Evolutionary conservation across 2,888 invertebrate species (phyloP).

Genomic region (Drosophila stalkeri): DNA sequence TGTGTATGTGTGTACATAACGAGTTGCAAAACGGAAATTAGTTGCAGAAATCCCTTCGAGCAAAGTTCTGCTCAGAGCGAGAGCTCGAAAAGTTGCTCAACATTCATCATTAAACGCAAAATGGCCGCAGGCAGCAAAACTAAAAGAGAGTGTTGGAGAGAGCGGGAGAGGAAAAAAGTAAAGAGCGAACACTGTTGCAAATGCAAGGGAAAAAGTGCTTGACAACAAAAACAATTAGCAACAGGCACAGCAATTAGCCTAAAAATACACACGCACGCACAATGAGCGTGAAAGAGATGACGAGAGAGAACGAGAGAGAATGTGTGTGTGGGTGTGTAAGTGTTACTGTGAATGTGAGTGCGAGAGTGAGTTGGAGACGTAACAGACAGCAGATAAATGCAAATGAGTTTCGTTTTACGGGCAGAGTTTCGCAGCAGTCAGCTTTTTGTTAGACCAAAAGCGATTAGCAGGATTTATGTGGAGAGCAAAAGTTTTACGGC

Average conservation of each 20-base stretch:
- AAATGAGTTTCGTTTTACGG: conserved; percentile 65
- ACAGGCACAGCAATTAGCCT: conserved; percentile 75
- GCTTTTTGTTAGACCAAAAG: conserved; percentile 62
- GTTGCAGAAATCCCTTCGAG: conserved; percentile 53
- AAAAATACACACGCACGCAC: conserved; percentile 31
- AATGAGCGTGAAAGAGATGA: not conserved
- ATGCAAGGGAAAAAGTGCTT: conserved; percentile 53
- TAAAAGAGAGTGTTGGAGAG: conserved; percentile 5
- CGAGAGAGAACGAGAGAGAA: not conserved
- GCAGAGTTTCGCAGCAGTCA: conserved; percentile 62
- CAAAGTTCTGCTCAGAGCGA: not conserved
- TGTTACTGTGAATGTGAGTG: not conserved
- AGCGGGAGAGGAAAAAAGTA: conserved; percentile 18
- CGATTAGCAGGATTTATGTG: conserved; percentile 78
- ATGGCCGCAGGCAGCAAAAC: conserved; percentile 21
- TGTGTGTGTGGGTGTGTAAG: not conserved
- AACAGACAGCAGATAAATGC: conserved; percentile 75
- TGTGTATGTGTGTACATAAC: conserved; percentile 48
- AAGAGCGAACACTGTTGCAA: conserved; percentile 33
- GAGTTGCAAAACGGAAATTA: conserved; percentile 75
- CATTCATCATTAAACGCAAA: conserved; percentile 60
- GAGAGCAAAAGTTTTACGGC: conserved; percentile 46
- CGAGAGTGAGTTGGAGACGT: not conserved
- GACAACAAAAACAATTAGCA: conserved; percentile 76
- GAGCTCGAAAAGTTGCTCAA: conserved; percentile 37